Evolutionary conservation across 2,797 vertebrate species (phyloP).

Genomic region (Scolopax rusticola): DNA sequence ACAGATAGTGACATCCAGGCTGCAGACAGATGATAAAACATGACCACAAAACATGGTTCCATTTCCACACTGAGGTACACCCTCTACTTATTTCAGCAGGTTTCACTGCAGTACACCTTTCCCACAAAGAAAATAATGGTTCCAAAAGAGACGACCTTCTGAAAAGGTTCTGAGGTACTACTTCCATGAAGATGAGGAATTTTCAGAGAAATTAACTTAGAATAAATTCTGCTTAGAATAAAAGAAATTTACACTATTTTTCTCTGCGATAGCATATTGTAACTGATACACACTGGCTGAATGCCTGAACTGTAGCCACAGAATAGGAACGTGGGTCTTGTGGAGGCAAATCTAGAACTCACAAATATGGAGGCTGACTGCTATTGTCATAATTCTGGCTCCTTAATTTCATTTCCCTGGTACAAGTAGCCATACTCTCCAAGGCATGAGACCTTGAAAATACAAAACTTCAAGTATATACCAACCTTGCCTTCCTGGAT

Average conservation of each 20-base stretch:
- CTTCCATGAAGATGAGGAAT: neutral
- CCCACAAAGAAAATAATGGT: neutral
- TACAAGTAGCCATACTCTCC: neutral
- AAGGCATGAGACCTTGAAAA: neutral
- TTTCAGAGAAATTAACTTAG: neutral
- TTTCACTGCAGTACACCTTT: neutral
- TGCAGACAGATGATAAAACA: neutral
- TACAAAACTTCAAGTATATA: neutral
- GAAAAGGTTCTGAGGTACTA: neutral
- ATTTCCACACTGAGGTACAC: neutral
- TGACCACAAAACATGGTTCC: neutral
- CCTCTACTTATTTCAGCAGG: neutral
- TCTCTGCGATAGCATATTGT: neutral
- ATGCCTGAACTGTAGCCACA: neutral
- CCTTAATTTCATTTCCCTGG: neutral
- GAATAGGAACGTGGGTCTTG: neutral
- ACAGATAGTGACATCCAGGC: neutral
- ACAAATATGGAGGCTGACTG: neutral
- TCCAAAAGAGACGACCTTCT: neutral
- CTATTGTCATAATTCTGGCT: neutral
- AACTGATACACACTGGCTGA: neutral
- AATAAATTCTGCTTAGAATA: neutral
- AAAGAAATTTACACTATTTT: neutral
- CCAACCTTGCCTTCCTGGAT: neutral
- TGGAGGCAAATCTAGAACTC: neutral